These are phyloP conservation scores for Drosophila virilis DNA, from an alignment of 1,140 invertebrate species.

Conservation along the genomic window DNA sequence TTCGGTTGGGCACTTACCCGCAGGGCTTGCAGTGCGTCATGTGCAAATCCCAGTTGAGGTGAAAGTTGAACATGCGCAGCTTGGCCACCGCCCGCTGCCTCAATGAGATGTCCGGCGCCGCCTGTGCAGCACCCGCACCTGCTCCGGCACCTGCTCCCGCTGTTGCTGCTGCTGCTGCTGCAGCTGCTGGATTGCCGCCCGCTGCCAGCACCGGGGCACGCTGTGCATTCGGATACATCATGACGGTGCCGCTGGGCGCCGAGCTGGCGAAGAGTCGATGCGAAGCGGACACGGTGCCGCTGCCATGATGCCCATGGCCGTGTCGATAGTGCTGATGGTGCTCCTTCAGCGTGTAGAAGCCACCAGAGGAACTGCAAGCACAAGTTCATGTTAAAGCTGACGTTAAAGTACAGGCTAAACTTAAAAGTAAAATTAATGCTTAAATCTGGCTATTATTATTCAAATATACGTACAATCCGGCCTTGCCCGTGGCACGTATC, in stretches of 20 bases:
- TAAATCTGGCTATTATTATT: no score
- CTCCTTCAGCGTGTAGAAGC: constrained; percentile 79
- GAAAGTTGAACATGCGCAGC: constrained; percentile 84
- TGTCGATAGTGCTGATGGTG: constrained; percentile 71
- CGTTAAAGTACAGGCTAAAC: background rate
- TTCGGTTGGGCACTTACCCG: constrained; percentile 66
- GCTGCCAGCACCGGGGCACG: constrained; percentile 25
- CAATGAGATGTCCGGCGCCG: constrained; percentile 77
- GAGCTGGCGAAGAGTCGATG: constrained; percentile 75
- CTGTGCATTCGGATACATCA: constrained; percentile 80
- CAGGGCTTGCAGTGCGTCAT: constrained; percentile 84
- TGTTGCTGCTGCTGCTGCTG: background rate
- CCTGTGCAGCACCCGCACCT: constrained; percentile 3
- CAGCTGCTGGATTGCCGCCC: background rate
- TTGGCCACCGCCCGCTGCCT: constrained; percentile 83
- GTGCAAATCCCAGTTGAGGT: constrained; percentile 84
- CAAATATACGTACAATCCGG: no score
- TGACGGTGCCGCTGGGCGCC: constrained; percentile 79
- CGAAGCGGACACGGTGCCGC: constrained; percentile 49
- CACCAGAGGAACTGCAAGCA: constrained; percentile 72
- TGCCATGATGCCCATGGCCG: constrained; percentile 50
- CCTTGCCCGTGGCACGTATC: no score
- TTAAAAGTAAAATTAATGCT: background rate
- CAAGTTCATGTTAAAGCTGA: background rate
- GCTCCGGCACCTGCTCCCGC: constrained; percentile 1